phyloP scores from a whole-genome alignment of 2,797 vertebrate genomes.

The Sebastolobus alascanus region DNA sequence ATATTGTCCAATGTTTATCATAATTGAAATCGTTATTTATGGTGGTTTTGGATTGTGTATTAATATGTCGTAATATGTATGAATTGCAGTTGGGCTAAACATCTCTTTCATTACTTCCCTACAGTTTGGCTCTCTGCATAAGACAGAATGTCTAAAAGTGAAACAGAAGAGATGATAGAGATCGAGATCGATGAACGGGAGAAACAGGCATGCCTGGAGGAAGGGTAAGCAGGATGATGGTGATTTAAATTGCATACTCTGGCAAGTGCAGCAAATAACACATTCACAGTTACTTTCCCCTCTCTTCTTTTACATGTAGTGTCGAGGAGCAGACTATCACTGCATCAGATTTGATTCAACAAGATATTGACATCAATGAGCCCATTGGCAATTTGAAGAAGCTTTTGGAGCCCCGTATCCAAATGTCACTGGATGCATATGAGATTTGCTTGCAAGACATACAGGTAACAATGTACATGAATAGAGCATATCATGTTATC shows the following conservation, averaged over 20 bases:
- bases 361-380: constrained; percentile 98
- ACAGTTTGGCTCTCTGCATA: constrained; percentile 38
- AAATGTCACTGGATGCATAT: constrained; percentile 93
- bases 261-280: background rate
- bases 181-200: constrained; percentile 98
- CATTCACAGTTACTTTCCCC: background rate
- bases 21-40: background rate
- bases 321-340: constrained; percentile 96
- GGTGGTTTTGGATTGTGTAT: background rate
- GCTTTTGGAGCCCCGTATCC: constrained; percentile 95
- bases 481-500: background rate
- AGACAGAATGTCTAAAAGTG: constrained; percentile 94
- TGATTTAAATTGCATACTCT: background rate
- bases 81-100: background rate
- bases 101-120: background rate
- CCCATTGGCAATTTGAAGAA: constrained; percentile 98
- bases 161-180: constrained; percentile 98
- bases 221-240: constrained; percentile 77
- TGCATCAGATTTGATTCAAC: constrained; percentile 95
- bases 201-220: constrained; percentile 88
- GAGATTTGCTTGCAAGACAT: constrained; percentile 99
- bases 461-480: constrained; percentile 85
- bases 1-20: background rate
- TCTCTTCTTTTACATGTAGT: constrained; percentile 71
- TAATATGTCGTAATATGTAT: background rate